A percentile compares a stretch with the other conserved stretches of the same genome.
phyloP scores from a whole-genome alignment of 2,113 vertebrate genomes.

The Synodontis membranacea region DNA sequence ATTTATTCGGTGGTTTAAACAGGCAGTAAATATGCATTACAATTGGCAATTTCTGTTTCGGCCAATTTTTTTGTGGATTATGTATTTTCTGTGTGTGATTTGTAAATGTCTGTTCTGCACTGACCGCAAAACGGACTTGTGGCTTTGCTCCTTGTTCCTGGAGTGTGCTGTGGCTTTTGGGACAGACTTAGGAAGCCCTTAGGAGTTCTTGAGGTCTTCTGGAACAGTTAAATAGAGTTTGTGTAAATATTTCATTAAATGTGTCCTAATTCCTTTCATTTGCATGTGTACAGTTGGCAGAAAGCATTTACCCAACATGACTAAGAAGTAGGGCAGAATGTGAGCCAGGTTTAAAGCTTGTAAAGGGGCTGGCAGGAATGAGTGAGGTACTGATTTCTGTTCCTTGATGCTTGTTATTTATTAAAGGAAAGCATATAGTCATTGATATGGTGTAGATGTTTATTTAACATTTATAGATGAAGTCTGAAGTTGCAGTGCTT shows the following conservation, averaged over 20 bases:
- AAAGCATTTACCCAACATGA: not conserved
- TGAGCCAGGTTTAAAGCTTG: not conserved
- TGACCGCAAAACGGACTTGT: slow-evolving; percentile 34
- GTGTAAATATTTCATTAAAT: slow-evolving; percentile 15
- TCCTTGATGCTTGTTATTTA: not conserved
- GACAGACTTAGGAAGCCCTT: slow-evolving; percentile 9
- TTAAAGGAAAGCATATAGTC: not conserved
- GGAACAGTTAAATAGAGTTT: slow-evolving; percentile 4
- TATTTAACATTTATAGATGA: not conserved
- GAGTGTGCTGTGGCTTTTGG: slow-evolving; percentile 23
- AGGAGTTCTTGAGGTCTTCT: slow-evolving; percentile 6
- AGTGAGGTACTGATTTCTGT: not conserved
- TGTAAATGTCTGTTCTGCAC: slow-evolving; percentile 41
- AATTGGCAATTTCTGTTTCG: not conserved
- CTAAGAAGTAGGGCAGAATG: not conserved
- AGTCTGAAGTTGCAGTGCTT: not conserved
- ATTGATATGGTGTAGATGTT: not conserved
- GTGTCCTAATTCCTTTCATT: not conserved
- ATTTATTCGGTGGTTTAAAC: not conserved
- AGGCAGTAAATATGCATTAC: not conserved
- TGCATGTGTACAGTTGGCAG: not conserved
- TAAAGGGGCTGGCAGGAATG: not conserved
- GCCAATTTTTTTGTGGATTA: not conserved
- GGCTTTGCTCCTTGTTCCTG: slow-evolving; percentile 38
- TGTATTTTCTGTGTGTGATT: slow-evolving; percentile 16